These are phyloP conservation scores for Numenius arquata DNA, from an alignment of 2,113 vertebrate species.

Conservation along the genomic window DNA sequence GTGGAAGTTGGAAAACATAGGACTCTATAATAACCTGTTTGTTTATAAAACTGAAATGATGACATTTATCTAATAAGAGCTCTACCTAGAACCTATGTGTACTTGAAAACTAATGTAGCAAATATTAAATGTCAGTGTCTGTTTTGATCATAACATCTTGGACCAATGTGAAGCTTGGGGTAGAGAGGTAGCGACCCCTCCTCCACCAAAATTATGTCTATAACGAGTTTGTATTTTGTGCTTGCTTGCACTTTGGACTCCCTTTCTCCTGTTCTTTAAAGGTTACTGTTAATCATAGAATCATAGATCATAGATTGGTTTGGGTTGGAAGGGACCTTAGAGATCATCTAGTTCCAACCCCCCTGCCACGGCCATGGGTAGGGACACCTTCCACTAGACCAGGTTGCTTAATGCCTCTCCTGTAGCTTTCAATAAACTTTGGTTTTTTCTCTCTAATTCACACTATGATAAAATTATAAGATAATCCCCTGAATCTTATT, in stretches of 20 bases:
- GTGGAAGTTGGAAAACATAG: slow-evolving; percentile 4
- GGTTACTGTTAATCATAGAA: not conserved
- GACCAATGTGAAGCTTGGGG: not conserved
- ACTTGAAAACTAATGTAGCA: not conserved
- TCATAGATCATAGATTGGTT: too few relatives aligned
- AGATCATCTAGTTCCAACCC: too few relatives aligned
- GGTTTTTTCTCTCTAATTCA: not conserved
- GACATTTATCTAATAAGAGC: slow-evolving; percentile 40
- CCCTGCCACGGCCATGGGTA: too few relatives aligned
- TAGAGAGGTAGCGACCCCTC: not conserved
- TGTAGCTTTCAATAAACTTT: not conserved
- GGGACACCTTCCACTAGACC: too few relatives aligned
- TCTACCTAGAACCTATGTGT: not conserved
- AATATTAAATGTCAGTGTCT: not conserved
- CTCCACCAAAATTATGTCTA: not conserved
- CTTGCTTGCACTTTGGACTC: not conserved
- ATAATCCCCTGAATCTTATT: not conserved
- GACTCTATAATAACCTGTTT: slow-evolving; percentile 15
- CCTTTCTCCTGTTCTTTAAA: not conserved
- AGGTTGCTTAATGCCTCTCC: not conserved
- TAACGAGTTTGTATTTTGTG: not conserved
- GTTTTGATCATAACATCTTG: not conserved
- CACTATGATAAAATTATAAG: not conserved
- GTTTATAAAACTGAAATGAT: slow-evolving; percentile 34
- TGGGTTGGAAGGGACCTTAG: too few relatives aligned